Conservation (phyloP, 2,797 vertebrate genomes). For the Ataeniobius toweri region DNA sequence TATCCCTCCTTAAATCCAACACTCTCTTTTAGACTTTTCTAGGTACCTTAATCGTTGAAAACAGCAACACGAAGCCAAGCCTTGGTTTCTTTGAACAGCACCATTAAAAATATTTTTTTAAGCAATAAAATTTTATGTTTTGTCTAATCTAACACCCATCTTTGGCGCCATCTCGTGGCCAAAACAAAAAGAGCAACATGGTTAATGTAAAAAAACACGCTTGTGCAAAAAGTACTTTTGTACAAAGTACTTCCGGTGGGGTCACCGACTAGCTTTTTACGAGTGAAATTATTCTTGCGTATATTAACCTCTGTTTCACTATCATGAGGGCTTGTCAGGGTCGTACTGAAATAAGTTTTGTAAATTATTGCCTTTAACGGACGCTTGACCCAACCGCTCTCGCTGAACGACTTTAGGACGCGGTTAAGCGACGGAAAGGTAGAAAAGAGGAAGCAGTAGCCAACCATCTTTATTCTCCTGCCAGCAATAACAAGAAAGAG, state of each 20-base stretch:
- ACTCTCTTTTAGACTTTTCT: too few relatives aligned
- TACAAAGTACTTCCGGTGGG: constrained; percentile 85
- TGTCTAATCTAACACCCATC: too few relatives aligned
- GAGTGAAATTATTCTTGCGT: constrained; percentile 42
- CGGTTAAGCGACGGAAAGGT: constrained; percentile 58
- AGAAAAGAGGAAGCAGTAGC: constrained; percentile 83
- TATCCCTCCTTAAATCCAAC: too few relatives aligned
- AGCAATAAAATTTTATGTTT: too few relatives aligned
- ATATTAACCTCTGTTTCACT: constrained; percentile 22
- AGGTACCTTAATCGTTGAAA: too few relatives aligned
- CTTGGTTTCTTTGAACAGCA: background rate
- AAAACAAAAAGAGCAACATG: background rate
- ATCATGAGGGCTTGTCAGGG: background rate
- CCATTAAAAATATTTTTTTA: too few relatives aligned
- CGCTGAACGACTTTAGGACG: constrained; percentile 40
- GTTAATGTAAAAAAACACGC: constrained; percentile 44
- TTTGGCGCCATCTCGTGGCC: constrained; percentile 61
- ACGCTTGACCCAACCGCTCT: constrained; percentile 2
- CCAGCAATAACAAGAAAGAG: constrained; percentile 86
- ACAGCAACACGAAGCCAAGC: too few relatives aligned
- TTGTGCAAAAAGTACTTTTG: constrained; percentile 75
- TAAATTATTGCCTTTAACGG: constrained; percentile 20
- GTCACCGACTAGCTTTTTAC: constrained; percentile 71
- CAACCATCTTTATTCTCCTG: constrained; percentile 86
- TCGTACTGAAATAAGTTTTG: constrained; percentile 5